These are phyloP conservation scores for Hylia prasina DNA, from an alignment of 2,113 vertebrate genomes.

Conservation along the genomic window DNA sequence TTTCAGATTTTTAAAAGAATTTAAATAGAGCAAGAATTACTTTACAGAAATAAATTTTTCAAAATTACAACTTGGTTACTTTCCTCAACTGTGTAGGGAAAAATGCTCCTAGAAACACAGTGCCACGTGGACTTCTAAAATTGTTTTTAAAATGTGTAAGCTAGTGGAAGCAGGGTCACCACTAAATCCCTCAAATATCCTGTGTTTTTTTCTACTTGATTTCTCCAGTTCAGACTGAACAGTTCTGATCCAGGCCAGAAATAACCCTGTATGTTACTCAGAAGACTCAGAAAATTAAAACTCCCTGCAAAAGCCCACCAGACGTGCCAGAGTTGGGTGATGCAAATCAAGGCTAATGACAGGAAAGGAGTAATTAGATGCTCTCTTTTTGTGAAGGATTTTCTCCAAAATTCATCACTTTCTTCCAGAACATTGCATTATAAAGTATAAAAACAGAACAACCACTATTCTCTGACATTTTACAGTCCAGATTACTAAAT, in stretches of 20 bases:
- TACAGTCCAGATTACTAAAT: conserved; percentile 3
- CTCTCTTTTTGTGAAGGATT: neutral
- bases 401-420: neutral
- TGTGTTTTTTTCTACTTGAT: neutral
- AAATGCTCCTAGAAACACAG: neutral
- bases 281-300: neutral
- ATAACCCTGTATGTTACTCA: neutral
- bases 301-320: neutral
- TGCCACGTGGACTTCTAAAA: neutral
- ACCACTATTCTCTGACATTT: neutral
- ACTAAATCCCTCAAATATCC: neutral
- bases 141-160: neutral
- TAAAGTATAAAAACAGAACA: neutral
- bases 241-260: neutral
- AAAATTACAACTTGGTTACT: neutral
- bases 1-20: neutral
- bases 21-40: neutral
- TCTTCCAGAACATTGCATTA: neutral
- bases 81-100: neutral
- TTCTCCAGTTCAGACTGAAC: neutral
- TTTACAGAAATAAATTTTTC: neutral
- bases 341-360: neutral
- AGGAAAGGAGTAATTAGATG: conserved; percentile 5
- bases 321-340: neutral
- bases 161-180: neutral